Conservation (phyloP, 2,797 vertebrate genomes). For the Lutra lutra region DNA sequence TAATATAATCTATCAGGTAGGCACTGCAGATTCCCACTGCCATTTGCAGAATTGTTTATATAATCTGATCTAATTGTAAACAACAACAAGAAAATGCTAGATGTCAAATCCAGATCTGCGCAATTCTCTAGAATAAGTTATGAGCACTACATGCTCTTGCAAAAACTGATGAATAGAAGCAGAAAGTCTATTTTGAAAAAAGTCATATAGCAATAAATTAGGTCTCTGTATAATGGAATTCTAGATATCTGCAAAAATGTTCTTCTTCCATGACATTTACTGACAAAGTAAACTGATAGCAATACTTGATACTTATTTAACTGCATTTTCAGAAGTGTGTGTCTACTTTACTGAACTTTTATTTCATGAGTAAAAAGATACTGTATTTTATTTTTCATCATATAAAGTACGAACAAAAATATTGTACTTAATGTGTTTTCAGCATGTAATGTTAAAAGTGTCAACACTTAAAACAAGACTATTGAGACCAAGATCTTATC, state of each 20-base stretch:
- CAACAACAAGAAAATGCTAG: background rate
- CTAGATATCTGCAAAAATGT: background rate
- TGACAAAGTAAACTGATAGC: background rate
- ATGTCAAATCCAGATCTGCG: background rate
- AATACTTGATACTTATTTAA: background rate
- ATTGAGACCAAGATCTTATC: background rate
- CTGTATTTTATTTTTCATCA: background rate
- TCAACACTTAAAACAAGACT: background rate
- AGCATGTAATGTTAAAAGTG: background rate
- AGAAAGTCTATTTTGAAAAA: background rate
- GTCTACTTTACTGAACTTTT: background rate
- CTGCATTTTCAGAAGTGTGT: background rate
- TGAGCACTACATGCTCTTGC: background rate
- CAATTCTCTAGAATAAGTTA: background rate
- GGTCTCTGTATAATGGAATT: background rate
- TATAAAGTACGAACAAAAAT: background rate
- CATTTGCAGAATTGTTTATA: background rate
- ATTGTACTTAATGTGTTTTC: background rate
- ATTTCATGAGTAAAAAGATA: background rate
- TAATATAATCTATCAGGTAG: background rate
- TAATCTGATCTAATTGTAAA: background rate
- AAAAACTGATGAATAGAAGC: background rate
- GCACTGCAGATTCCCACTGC: background rate
- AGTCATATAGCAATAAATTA: background rate
- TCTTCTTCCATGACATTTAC: background rate